These are phyloP conservation scores for Abrostola tripartita DNA, from an alignment of 2,888 invertebrate genomes.

Conservation along the genomic window DNA sequence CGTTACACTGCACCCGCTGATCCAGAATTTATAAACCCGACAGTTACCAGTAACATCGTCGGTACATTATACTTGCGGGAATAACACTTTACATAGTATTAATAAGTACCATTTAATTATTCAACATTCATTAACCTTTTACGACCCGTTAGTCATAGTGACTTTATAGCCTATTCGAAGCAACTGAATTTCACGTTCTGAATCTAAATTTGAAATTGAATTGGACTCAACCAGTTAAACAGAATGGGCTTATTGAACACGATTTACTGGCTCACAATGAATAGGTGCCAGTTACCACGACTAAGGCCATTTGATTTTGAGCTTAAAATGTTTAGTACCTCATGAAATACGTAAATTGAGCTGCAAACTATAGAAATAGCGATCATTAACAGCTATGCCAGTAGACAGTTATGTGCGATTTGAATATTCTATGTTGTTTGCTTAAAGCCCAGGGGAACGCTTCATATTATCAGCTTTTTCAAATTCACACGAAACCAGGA, in stretches of 20 bases:
- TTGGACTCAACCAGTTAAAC: slow-evolving; percentile 60
- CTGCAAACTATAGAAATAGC: slow-evolving; percentile 2
- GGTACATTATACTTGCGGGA: not conserved
- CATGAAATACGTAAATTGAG: slow-evolving; percentile 18
- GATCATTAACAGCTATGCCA: not conserved
- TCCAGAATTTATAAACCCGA: slow-evolving; percentile 27
- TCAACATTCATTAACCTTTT: slow-evolving; percentile 29
- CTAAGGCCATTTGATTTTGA: slow-evolving; percentile 46
- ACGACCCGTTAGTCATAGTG: slow-evolving; percentile 29
- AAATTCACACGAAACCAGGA: not conserved
- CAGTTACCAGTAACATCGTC: slow-evolving; percentile 1
- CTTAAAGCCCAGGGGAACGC: no score
- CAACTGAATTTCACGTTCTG: slow-evolving; percentile 54
- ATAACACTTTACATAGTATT: slow-evolving; percentile 8
- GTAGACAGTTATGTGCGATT: not conserved
- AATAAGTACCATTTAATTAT: slow-evolving; percentile 24
- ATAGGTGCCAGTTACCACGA: slow-evolving; percentile 53
- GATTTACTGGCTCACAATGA: slow-evolving; percentile 59
- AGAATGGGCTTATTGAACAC: slow-evolving; percentile 59
- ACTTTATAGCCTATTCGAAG: slow-evolving; percentile 44
- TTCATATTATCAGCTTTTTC: not conserved
- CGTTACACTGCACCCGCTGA: slow-evolving; percentile 25
- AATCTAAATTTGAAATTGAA: slow-evolving; percentile 64
- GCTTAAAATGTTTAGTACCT: slow-evolving; percentile 23
- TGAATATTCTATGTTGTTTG: not conserved